Evolutionary conservation across 2,888 invertebrate species (phyloP), one percentile per base, ranked within the genome.

Genomic region (Phyto melanocephala): DNA sequence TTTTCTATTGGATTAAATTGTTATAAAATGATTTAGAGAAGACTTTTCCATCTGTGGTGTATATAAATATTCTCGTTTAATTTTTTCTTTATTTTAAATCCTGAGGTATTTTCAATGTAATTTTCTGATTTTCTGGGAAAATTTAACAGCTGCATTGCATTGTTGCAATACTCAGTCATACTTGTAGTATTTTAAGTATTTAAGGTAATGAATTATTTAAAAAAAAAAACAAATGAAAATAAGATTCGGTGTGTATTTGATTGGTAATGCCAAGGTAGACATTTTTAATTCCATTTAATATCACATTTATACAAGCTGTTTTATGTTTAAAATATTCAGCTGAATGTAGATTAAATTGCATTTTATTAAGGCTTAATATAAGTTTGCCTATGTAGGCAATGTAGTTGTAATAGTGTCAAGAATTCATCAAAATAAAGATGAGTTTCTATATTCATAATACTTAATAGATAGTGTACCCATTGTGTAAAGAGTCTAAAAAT

Each of bases 1-100:
- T 81, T 75, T 70, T 65, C 58, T 28, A 65, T 65, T 58, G 78
- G 75, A 79, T 82, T 82, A 82, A 82, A 75, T 71, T 82, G 60
- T 82, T 82, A 45, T 65, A 78, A 81, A 78, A 58, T 78, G 71
- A 71, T 58, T 79, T 79, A 58, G 22, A 72, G 33, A 22, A 40
- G 28, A 56, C 62, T 40, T 63, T 63, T 15, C 40, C 8, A 7
- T 47, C 11, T 28, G 58, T 50, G 76, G 20, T 33, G 58, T 58
- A 24, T n/a, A 40, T n/a, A 50, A 50, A 28, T 67, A 47, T 76
- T 50, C 42, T 52, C 22, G 6, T 6, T 15, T 11, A 45, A 60
- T 6, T 20, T 5, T 13, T n/a, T 13, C 13, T 56, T 54, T 2
- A 10, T 15, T 56, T n/a, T 3, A 68, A 54, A 17, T 56, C 40